These are phyloP conservation scores for Ypsolopha sequella DNA, from an alignment of 2,888 invertebrate genomes.

Conservation along the genomic window DNA sequence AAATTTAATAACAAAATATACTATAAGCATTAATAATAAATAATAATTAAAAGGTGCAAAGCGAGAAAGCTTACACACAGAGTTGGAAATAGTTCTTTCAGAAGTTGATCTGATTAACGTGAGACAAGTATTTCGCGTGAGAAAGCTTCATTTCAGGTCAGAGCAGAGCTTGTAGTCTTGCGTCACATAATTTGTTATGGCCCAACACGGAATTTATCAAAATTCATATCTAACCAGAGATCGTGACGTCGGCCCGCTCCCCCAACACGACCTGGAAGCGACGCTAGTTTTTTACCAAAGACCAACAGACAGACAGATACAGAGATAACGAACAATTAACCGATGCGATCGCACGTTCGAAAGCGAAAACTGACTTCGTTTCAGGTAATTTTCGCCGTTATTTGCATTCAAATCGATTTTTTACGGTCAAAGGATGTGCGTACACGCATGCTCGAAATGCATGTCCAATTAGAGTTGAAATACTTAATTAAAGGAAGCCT, in stretches of 20 bases:
- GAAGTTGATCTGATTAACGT: not conserved
- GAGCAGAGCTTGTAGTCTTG: conserved; percentile 20
- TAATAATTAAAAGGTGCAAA: too few species aligned
- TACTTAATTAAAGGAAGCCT: conserved; percentile 3
- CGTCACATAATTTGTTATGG: conserved; percentile 21
- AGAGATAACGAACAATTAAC: conserved; percentile 42
- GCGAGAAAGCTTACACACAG: not conserved
- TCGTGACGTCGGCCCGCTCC: not conserved
- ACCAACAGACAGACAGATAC: conserved; percentile 16
- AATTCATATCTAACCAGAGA: conserved; percentile 13
- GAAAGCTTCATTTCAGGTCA: conserved; percentile 19
- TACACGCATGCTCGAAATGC: conserved; percentile 53
- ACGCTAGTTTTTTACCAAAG: conserved; percentile 46
- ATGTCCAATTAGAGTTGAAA: conserved; percentile 41
- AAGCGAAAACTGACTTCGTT: conserved; percentile 37
- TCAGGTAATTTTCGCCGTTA: conserved; percentile 43
- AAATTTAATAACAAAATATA: too few species aligned
- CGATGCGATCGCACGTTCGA: conserved; percentile 42
- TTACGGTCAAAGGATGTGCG: conserved; percentile 34
- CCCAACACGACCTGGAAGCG: conserved; percentile 28
- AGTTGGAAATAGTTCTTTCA: not conserved
- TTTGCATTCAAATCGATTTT: conserved; percentile 58
- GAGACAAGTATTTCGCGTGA: conserved; percentile 25
- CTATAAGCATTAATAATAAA: too few species aligned
- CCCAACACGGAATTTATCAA: conserved; percentile 30